A percentile compares a stretch with the other conserved stretches of the same genome.
phyloP scores from a whole-genome alignment of 2,797 vertebrate species.

The Ambastaia sidthimunki region DNA sequence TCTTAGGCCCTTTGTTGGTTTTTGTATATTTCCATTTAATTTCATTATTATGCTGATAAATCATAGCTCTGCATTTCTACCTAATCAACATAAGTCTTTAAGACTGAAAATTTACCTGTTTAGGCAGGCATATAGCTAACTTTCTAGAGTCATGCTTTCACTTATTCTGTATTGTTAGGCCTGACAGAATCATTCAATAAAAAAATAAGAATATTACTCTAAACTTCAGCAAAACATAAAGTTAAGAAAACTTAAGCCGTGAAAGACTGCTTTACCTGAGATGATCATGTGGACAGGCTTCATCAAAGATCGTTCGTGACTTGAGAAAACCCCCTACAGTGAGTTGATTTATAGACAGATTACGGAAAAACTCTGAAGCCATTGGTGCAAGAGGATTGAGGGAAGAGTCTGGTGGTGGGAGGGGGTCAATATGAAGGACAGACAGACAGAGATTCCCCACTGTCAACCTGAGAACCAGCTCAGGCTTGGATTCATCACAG shows the following conservation, averaged over 20 bases:
- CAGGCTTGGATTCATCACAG: slow-evolving; percentile 93
- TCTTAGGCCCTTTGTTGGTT: too few species aligned
- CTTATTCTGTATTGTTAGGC: too few species aligned
- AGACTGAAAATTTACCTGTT: too few species aligned
- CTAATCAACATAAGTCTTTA: too few species aligned
- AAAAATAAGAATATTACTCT: too few species aligned
- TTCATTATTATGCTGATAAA: too few species aligned
- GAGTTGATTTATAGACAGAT: slow-evolving; percentile 81
- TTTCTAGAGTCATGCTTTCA: too few species aligned
- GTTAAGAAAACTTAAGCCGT: not conserved
- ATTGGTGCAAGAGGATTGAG: slow-evolving; percentile 88
- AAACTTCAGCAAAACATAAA: too few species aligned
- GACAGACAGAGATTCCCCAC: slow-evolving; percentile 87
- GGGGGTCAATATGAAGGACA: slow-evolving; percentile 96
- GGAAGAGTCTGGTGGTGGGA: slow-evolving; percentile 89
- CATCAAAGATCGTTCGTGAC: slow-evolving; percentile 86
- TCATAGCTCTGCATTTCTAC: too few species aligned
- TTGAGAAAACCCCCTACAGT: slow-evolving; percentile 82
- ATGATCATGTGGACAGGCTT: slow-evolving; percentile 95
- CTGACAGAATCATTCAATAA: too few species aligned
- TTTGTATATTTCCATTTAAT: too few species aligned
- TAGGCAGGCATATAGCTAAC: too few species aligned
- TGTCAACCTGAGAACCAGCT: slow-evolving; percentile 88
- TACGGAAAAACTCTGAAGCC: slow-evolving; percentile 89
- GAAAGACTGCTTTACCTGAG: slow-evolving; percentile 81